Evolutionary conservation across 1,140 invertebrate species (phyloP).

Genomic region (Drosophila bipectinata): DNA sequence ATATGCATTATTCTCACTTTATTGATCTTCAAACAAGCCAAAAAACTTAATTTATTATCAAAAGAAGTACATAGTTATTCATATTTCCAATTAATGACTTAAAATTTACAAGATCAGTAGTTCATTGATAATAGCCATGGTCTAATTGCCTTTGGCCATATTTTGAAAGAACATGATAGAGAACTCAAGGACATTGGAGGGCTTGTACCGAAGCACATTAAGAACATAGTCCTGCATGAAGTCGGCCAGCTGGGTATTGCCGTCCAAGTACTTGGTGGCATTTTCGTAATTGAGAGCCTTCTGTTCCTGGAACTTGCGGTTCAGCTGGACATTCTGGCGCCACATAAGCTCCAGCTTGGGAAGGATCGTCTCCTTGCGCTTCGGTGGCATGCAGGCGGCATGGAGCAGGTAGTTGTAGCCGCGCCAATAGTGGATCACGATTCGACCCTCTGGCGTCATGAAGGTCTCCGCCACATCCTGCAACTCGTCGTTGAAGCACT

Average conservation of each 20-base stretch:
- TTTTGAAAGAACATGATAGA: conserved; percentile 78
- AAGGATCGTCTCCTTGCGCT: conserved; percentile 40
- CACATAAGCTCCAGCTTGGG: conserved; percentile 74
- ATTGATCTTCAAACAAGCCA: background rate
- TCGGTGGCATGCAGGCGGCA: conserved; percentile 50
- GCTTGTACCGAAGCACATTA: conserved; percentile 73
- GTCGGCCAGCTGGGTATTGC: conserved; percentile 62
- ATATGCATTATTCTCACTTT: background rate
- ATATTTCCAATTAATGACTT: background rate
- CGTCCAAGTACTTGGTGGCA: conserved; percentile 49
- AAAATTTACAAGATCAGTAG: background rate
- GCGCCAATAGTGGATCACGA: conserved; percentile 69
- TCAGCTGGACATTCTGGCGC: conserved; percentile 54
- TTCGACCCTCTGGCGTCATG: conserved; percentile 60
- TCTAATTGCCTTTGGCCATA: conserved; percentile 20
- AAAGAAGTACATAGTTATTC: background rate
- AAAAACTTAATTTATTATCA: background rate
- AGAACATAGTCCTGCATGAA: conserved; percentile 71
- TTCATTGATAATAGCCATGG: no score
- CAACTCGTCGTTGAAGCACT: conserved; percentile 74
- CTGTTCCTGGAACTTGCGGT: conserved; percentile 39
- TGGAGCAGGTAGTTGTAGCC: conserved; percentile 73
- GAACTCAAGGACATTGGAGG: conserved; percentile 71
- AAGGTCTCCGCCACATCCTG: conserved; percentile 76
- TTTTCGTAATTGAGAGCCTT: conserved; percentile 72